Evolutionary conservation across 2,113 vertebrate genomes (phyloP).

Genomic region (Passerina amoena): DNA sequence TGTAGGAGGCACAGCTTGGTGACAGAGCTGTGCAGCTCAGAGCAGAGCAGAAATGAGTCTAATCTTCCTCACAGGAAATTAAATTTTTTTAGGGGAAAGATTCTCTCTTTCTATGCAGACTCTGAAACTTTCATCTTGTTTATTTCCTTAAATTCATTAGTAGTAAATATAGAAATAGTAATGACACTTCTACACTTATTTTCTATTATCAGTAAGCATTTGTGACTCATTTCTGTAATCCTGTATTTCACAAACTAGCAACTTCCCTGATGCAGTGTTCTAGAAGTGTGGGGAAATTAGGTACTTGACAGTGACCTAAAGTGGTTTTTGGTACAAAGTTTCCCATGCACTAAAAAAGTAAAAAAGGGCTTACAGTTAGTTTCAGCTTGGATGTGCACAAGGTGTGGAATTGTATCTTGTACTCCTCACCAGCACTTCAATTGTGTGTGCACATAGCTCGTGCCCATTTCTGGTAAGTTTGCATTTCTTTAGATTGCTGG

Average conservation of each 20-base stretch:
- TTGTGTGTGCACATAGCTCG: background rate
- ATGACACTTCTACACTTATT: background rate
- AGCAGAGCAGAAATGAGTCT: background rate
- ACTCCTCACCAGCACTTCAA: background rate
- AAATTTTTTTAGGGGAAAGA: background rate
- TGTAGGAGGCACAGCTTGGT: background rate
- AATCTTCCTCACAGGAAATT: background rate
- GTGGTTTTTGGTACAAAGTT: background rate
- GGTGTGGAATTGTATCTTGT: background rate
- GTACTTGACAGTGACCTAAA: background rate
- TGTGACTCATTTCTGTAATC: background rate
- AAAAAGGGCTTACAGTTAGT: background rate
- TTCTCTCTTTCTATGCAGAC: background rate
- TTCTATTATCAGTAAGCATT: background rate
- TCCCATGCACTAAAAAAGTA: background rate
- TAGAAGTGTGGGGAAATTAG: background rate
- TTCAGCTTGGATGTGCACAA: background rate
- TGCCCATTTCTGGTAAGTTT: background rate
- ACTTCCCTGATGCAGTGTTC: background rate
- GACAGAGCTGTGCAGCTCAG: background rate
- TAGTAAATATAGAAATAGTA: background rate
- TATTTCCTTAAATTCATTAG: background rate
- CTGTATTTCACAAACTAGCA: background rate
- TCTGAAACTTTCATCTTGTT: background rate
- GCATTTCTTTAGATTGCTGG: background rate